Base-by-base conservation (phyloP, 2,888 invertebrate genomes). In the Sepiola atlantica region DNA sequence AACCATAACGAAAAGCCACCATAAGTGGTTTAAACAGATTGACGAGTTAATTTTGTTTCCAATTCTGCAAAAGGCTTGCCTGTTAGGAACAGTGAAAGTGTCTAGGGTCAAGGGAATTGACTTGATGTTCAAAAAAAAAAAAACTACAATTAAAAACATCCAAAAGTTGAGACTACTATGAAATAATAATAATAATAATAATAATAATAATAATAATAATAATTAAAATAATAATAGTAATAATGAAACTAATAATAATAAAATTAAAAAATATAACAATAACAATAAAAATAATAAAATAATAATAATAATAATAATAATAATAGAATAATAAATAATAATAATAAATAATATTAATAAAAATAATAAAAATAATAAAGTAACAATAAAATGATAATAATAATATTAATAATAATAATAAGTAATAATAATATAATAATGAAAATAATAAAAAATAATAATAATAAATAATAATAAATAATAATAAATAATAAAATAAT, bases 141-240 rank as follows among this genome's bases (percentile, higher is more conserved):
- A n/a, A n/a, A n/a, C n/a, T n/a, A n/a, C n/a, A n/a, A n/a, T n/a
- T n/a, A n/a, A n/a, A n/a, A n/a, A n/a, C n/a, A n/a, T n/a, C n/a
- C n/a, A n/a, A n/a, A n/a, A n/a, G n/a, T n/a, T n/a, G n/a, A n/a
- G n/a, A n/a, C 18, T 21, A 21, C 24, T 21, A 18, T 21, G 77
- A 77, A 28, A n/a, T 77, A 77, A 77, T n/a, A 77, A 77, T n/a
- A 77, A n/a, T n/a, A 77, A n/a, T 77, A 77, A n/a, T 77, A 77
- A n/a, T 77, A 77, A 77, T n/a, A 77, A 77, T n/a, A 77, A 77
- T n/a, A 77, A 77, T n/a, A 28, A 77, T n/a, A 77, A n/a, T 28
- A 28, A 8, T 77, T 28, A 77, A 24, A 77, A 6, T n/a, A 77
- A n/a, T n/a, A 10, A n/a, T 77, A 77, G 10, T 77, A 77, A n/a